Base-by-base conservation (phyloP, 2,888 invertebrate species). In the Polyommatus icarus region DNA sequence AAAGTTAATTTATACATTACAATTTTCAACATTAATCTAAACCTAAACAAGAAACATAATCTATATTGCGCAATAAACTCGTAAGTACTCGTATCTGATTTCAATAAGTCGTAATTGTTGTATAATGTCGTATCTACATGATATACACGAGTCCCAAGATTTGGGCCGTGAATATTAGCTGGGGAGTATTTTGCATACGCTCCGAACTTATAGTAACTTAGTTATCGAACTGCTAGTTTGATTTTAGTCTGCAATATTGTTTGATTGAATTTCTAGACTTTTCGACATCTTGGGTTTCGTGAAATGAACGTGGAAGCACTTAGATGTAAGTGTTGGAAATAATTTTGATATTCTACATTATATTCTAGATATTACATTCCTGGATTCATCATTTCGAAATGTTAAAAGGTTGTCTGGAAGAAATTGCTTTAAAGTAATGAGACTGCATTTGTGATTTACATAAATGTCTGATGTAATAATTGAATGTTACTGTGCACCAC, bases 121-220 rank as follows among this genome's bases (percentile, higher is more conserved):
- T 50, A 24, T 29, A 54, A 54, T 29, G 15, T 50, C 40, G 6
- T 73, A 46, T 73, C 73, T 29, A 18, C 29, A 75, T 54, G 75
- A 50, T 24, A 75, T 73, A 73, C 24, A 75, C 50, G 5, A 75
- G 46, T 50, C 73, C 24, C 50, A 15, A 73, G 20, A 73, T 72
- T 75, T 54, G 18, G 54, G 24, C 24, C 75, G 15, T 50, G 50
- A 10, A 77, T 59, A 77, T 73, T 73, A 77, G 57, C 77, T 40
- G 29, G 73, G 73, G 73, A 77, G 73, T 59, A 61, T 73, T 75
- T 77, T 73, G 77, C 77, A 77, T 77, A 77, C 57, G 73, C 50
- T 75, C 24, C 7, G 7, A 75, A 73, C 73, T 20, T 50, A 75
- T 54, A 12, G 1, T 29, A 54, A 75, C 75, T 75, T 18, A 67